These are phyloP conservation scores for Leptopilina boulardi DNA, from an alignment of 1,140 invertebrate genomes.

Conservation along the genomic window DNA sequence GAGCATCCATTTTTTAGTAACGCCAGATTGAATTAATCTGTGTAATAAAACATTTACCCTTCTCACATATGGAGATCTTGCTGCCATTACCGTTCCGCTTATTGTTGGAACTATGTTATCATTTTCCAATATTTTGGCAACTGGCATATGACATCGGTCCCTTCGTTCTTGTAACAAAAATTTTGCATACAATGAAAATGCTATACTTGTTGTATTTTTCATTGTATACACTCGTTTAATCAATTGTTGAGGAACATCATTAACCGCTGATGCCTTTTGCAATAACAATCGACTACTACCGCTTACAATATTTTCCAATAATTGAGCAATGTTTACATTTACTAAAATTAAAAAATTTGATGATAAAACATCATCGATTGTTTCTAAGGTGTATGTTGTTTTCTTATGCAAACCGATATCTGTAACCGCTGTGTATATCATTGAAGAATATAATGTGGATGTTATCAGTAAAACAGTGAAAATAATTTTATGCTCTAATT, in stretches of 20 bases:
- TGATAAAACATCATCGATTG: not conserved
- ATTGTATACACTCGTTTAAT: not conserved
- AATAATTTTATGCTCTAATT: not conserved
- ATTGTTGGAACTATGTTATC: not conserved
- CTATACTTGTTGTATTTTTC: not conserved
- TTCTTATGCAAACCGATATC: not conserved
- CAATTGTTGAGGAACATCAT: not conserved
- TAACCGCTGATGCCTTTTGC: not conserved
- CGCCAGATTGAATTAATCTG: not conserved
- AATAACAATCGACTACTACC: not conserved
- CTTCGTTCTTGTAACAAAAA: not conserved
- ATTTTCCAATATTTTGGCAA: not conserved
- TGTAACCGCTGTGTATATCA: not conserved
- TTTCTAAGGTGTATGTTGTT: not conserved
- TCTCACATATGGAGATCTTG: not conserved
- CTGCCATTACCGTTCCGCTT: not conserved
- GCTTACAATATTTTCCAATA: not conserved
- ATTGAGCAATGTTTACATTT: not conserved
- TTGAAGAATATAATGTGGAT: not conserved
- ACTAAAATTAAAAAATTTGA: not conserved
- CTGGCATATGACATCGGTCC: not conserved
- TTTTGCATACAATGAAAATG: not conserved
- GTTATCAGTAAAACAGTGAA: not conserved
- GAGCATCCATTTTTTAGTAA: not conserved
- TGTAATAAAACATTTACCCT: not conserved